Percentiles rank a stretch among this genome's conserved stretches.
Evolutionary conservation across 2,888 invertebrate species (phyloP).

Genomic region (Helleia helle): DNA sequence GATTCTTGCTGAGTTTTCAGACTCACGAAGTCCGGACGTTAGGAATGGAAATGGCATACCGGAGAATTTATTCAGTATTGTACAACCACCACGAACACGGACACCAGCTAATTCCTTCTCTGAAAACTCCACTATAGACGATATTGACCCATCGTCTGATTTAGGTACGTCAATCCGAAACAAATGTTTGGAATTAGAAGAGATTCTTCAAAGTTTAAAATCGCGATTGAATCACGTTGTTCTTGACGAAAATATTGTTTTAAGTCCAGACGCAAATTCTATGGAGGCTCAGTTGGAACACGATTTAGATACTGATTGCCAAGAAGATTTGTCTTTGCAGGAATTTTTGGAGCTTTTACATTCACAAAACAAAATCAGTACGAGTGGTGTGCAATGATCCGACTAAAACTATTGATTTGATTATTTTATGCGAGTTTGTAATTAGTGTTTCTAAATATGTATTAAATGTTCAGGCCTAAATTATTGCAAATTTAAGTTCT

Average conservation of each 20-base stretch:
- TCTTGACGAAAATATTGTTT: conserved; percentile 62
- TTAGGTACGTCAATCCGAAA: conserved; percentile 65
- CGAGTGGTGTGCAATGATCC: conserved; percentile 50
- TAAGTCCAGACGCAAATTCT: conserved; percentile 65
- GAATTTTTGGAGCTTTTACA: conserved; percentile 65
- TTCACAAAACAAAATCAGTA: conserved; percentile 57
- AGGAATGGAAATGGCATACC: conserved; percentile 53
- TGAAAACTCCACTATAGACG: conserved; percentile 56
- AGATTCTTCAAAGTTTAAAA: conserved; percentile 65
- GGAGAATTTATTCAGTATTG: conserved; percentile 52
- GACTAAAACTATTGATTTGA: conserved; percentile 13
- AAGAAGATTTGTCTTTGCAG: conserved; percentile 65
- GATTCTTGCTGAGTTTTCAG: conserved; percentile 63
- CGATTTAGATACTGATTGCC: conserved; percentile 67
- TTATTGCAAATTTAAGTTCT: conserved; percentile 7
- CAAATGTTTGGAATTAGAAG: conserved; percentile 66
- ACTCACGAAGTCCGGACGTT: conserved; percentile 47
- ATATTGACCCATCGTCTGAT: conserved; percentile 65
- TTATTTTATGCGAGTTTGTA: conserved; percentile 40
- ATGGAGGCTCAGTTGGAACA: conserved; percentile 65
- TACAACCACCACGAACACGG: conserved; percentile 59
- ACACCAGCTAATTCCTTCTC: conserved; percentile 65
- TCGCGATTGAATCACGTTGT: conserved; percentile 67
- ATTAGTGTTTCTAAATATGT: conserved; percentile 44
- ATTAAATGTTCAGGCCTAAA: conserved; percentile 20